A percentile compares a stretch with the other conserved stretches of the same genome.
Evolutionary conservation across 1,140 invertebrate genomes (phyloP).

Genomic region (Mamestra configurata): DNA sequence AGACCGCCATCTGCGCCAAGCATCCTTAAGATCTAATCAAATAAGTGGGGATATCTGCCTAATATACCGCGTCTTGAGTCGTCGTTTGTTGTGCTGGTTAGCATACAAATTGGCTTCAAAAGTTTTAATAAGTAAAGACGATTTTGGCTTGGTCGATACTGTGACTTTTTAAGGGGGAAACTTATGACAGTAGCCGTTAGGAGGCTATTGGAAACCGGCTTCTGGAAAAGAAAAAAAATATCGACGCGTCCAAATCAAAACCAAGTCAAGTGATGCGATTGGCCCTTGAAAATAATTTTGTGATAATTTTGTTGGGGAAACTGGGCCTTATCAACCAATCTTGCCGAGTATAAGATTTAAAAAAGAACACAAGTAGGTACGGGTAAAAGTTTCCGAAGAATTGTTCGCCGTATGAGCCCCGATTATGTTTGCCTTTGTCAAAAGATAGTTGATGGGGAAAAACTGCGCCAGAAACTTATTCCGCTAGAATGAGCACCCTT

Average conservation of each 20-base stretch:
- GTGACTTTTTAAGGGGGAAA: too few species aligned
- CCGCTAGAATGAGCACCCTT: conserved; percentile 29
- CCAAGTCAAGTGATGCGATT: too few species aligned
- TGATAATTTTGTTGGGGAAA: too few species aligned
- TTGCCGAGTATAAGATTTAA: too few species aligned
- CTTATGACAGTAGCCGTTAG: too few species aligned
- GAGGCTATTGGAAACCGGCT: too few species aligned
- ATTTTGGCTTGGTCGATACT: not conserved
- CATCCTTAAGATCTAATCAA: conserved; percentile 20
- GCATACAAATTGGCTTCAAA: not conserved
- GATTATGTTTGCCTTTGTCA: not conserved
- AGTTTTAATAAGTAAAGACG: not conserved
- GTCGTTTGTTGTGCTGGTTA: not conserved
- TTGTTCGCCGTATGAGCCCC: not conserved
- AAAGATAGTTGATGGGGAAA: conserved; percentile 20
- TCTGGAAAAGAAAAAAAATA: too few species aligned
- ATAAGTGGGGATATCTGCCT: conserved; percentile 7
- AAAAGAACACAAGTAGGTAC: too few species aligned
- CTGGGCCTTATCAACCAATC: too few species aligned
- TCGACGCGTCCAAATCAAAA: too few species aligned
- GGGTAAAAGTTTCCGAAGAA: too few species aligned
- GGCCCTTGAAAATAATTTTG: too few species aligned
- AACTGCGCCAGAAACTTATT: conserved; percentile 21
- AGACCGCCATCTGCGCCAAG: not conserved
- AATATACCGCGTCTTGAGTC: not conserved